Conservation (phyloP, 1,140 invertebrate species). For the Procambarus virginalis region DNA sequence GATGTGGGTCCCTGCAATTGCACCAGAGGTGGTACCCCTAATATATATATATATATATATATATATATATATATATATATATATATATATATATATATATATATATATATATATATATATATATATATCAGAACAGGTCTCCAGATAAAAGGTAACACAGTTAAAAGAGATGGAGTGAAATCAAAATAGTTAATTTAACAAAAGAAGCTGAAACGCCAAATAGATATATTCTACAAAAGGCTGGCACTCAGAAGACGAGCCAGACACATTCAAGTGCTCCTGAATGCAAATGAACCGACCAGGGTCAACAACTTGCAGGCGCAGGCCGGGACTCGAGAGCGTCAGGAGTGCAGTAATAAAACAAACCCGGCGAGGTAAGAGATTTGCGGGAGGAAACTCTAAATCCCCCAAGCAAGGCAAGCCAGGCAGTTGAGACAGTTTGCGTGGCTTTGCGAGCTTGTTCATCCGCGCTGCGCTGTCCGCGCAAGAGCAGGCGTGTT, state of each 20-base stretch:
- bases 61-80: too few species aligned
- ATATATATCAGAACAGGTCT: too few species aligned
- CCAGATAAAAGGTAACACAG: background rate
- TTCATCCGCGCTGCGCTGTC: too few species aligned
- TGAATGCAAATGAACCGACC: slow-evolving; percentile 7
- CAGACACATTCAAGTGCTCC: background rate
- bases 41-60: too few species aligned
- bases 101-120: too few species aligned
- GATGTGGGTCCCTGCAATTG: too few species aligned
- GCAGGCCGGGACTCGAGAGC: background rate
- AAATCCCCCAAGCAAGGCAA: too few species aligned
- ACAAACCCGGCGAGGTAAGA: background rate
- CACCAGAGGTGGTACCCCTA: too few species aligned
- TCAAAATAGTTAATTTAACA: background rate
- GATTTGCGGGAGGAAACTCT: background rate
- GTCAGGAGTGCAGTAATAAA: background rate
- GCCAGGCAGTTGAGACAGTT: too few species aligned
- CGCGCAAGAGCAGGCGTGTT: too few species aligned
- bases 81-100: too few species aligned
- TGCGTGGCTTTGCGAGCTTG: too few species aligned
- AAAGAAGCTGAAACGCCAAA: background rate
- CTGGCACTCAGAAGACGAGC: background rate
- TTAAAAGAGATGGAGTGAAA: background rate
- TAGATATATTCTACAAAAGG: slow-evolving; percentile 2
- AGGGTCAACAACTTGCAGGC: background rate